A percentile compares a stretch with the other conserved stretches of the same genome.
phyloP scores from a whole-genome alignment of 2,797 vertebrate species.

The Sebastes minor region DNA sequence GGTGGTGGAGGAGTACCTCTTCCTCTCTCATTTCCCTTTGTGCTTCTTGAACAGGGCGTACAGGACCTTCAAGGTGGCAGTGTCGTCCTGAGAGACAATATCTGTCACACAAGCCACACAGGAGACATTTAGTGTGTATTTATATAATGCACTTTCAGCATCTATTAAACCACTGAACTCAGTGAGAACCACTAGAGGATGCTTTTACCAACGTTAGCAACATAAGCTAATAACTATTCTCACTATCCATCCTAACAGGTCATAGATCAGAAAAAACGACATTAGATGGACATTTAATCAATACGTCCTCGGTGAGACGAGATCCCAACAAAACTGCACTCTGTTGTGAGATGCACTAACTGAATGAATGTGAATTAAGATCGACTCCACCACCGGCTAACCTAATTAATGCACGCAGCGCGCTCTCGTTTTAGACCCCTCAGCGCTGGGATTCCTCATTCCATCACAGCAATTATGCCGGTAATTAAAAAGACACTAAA shows the following conservation, averaged over 20 bases:
- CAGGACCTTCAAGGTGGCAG: constrained; percentile 86
- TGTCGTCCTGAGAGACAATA: constrained; percentile 86
- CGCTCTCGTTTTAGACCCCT: constrained; percentile 45
- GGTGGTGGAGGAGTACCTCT: neutral
- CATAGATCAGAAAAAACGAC: constrained; percentile 56
- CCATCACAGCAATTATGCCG: constrained; percentile 64
- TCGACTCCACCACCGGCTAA: constrained; percentile 53
- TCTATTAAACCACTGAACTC: constrained; percentile 9
- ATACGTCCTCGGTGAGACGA: constrained; percentile 44
- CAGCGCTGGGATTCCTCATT: constrained; percentile 59
- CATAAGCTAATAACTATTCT: constrained; percentile 48
- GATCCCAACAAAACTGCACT: constrained; percentile 44
- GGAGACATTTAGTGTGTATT: constrained; percentile 31
- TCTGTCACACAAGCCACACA: constrained; percentile 79
- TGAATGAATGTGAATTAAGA: constrained; percentile 68
- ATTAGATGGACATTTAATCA: constrained; percentile 62
- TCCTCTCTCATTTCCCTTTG: constrained; percentile 56
- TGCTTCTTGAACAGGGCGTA: constrained; percentile 89
- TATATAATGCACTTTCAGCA: constrained; percentile 20
- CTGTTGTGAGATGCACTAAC: constrained; percentile 52
- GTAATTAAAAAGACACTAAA: constrained; percentile 78
- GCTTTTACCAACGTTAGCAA: constrained; percentile 53
- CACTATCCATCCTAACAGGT: constrained; percentile 37
- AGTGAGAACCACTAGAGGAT: constrained; percentile 10
- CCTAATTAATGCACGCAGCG: constrained; percentile 56